Base-by-base conservation (phyloP, 1,140 invertebrate species). In the Neoseiulus cucumeris region DNA sequence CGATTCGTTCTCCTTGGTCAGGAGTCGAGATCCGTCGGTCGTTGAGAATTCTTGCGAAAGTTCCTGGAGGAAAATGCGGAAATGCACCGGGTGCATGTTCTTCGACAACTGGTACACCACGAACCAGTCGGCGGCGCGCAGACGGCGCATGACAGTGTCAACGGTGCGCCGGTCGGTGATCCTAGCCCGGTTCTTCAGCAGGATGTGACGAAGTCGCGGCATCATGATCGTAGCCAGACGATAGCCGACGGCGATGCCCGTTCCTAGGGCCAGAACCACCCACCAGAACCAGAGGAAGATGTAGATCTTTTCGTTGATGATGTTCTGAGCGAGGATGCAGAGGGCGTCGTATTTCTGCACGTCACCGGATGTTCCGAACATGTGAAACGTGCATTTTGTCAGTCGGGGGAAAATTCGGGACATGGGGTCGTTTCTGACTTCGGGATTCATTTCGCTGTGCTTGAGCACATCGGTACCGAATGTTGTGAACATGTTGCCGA, bases 401-500 rank as follows among this genome's bases (percentile, higher is more conserved):
- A 70, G 17, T 1, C 68, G 33, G 4, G 69, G 69, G 65, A 69
- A 69, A 14, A 69, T 64, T 7, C 30, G 20, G 12, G 67, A 44
- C 68, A 70, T 68, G n/a, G 69, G 69, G 39, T 69, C 68, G 69
- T 89, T 80, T 17, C 89, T 80, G 75, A 89, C 86, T 76, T 91
- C 87, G 75, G 91, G 87, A 77, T 92, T 89, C 69, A 84, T 85
- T 78, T 91, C 88, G 80, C 90, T 83, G 79, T 91, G 91, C 69
- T 82, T 80, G 72, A 92, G 84, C 68, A 94, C 91, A 75, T 92
- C 86, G 75, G 93, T 83, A 67, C 91, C 91, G 78, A 92, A 94
- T 69, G 86, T 89, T 73, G 93, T 80, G 79, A 92, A 93, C 72
- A 89, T 89, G 51, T 89, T 88, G 76, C 91, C 90, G 80, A 95